phyloP scores from a whole-genome alignment of 2,797 vertebrate species.

The Platyrinchus mystaceus region DNA sequence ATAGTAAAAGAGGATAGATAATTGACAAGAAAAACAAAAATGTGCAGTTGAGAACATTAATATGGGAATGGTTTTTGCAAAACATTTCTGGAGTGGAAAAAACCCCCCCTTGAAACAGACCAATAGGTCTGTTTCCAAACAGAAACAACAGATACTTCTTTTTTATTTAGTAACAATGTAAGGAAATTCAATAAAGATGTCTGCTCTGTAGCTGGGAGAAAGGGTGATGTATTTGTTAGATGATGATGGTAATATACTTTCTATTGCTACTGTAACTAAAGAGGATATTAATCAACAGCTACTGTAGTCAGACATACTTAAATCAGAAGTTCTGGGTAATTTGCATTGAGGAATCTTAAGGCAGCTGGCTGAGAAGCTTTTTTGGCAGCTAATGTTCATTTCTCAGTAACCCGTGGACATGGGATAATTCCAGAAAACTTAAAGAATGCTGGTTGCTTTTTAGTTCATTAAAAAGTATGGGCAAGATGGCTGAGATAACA shows the following conservation, averaged over 20 bases:
- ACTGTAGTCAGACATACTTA: slow-evolving; percentile 57
- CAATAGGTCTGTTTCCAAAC: not conserved
- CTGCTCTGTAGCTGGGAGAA: not conserved
- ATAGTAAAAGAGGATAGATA: not conserved
- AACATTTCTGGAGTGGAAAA: not conserved
- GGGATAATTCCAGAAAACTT: not conserved
- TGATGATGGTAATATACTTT: slow-evolving; percentile 44
- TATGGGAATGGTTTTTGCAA: not conserved
- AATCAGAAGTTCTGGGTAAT: slow-evolving; percentile 67
- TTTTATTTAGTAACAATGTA: not conserved
- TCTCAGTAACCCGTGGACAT: not conserved
- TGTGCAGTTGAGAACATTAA: not conserved
- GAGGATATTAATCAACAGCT: slow-evolving; percentile 63
- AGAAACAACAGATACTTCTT: not conserved
- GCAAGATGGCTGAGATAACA: not conserved
- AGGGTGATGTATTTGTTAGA: slow-evolving; percentile 28
- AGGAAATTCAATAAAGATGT: not conserved
- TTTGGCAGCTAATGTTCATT: slow-evolving; percentile 23
- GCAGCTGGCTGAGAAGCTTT: slow-evolving; percentile 17
- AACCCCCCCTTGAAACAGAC: not conserved
- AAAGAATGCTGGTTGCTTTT: not conserved
- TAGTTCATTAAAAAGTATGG: not conserved
- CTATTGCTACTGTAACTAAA: slow-evolving; percentile 56
- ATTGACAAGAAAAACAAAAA: not conserved
- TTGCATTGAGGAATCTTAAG: slow-evolving; percentile 46